These are phyloP conservation scores for Magallana nippona DNA, from an alignment of 2,888 invertebrate genomes.

Conservation along the genomic window DNA sequence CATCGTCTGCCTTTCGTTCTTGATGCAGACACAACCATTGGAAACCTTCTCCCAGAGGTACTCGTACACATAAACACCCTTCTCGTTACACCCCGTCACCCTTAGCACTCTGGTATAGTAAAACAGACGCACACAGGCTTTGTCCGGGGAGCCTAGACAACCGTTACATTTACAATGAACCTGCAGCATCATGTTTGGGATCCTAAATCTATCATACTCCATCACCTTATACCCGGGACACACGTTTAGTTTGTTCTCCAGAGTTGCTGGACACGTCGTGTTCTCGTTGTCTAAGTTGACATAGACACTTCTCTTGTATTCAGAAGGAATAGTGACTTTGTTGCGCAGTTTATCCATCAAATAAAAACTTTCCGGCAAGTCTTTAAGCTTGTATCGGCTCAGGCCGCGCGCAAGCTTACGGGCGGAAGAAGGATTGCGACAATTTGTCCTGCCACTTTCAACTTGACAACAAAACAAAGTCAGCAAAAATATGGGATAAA, in stretches of 20 bases:
- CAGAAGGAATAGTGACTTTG: not conserved
- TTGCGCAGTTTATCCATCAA: not conserved
- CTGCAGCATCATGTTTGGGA: slow-evolving; percentile 28
- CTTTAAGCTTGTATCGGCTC: not conserved
- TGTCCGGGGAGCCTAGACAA: not conserved
- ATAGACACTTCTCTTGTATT: not conserved
- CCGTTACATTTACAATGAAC: not conserved
- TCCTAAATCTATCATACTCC: slow-evolving; percentile 33
- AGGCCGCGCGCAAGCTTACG: not conserved
- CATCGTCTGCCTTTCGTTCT: not conserved
- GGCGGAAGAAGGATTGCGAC: not conserved
- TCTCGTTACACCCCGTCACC: slow-evolving; percentile 34
- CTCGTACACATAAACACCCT: not conserved
- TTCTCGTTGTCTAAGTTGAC: slow-evolving; percentile 21
- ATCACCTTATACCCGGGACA: slow-evolving; percentile 29
- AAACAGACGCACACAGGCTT: not conserved
- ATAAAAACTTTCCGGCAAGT: slow-evolving; percentile 13
- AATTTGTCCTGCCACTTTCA: not conserved
- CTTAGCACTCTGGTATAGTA: slow-evolving; percentile 20
- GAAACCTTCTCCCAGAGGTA: slow-evolving; percentile 33
- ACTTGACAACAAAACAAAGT: not conserved
- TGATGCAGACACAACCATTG: slow-evolving; percentile 23
- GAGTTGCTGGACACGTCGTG: not conserved
- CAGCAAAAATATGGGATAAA: not conserved
- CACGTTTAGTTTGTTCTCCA: not conserved